Evolutionary conservation across 1,140 invertebrate genomes (phyloP).

Genomic region (Drosophila paulistorum): DNA sequence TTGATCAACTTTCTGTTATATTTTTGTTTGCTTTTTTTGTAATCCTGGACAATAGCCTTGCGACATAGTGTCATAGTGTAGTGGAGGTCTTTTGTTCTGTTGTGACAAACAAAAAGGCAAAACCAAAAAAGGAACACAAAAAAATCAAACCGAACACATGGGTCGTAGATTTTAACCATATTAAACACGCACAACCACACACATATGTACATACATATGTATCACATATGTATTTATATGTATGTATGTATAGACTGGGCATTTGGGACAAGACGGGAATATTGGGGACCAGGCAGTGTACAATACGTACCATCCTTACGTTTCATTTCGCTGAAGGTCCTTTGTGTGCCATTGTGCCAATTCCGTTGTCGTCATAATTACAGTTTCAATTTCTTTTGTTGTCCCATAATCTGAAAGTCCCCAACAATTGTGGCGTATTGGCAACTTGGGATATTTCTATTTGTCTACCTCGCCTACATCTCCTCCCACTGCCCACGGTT

Average conservation of each 20-base stretch:
- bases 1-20: background rate
- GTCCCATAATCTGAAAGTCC: conserved; percentile 13
- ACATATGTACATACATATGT: background rate
- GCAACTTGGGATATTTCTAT: conserved; percentile 26
- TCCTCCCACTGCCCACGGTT: background rate
- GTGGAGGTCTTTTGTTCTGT: background rate
- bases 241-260: background rate
- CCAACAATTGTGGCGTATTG: conserved; percentile 6
- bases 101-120: background rate
- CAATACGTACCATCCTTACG: conserved; percentile 28
- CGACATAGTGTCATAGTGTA: background rate
- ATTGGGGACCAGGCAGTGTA: background rate
- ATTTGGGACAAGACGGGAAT: conserved; percentile 5
- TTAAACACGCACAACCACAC: conserved; percentile 4
- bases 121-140: background rate
- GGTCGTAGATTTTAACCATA: conserved; percentile 8
- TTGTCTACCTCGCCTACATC: conserved; percentile 2
- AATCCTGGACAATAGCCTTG: background rate
- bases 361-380: conserved; percentile 60
- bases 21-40: background rate
- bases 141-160: conserved; percentile 1
- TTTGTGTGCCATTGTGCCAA: conserved; percentile 33
- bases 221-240: too few species aligned
- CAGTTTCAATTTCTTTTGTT: conserved; percentile 63
- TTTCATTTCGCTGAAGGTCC: conserved; percentile 34